Evolutionary conservation across 2,797 vertebrate genomes (phyloP).

Genomic region (Chelon labrosus): DNA sequence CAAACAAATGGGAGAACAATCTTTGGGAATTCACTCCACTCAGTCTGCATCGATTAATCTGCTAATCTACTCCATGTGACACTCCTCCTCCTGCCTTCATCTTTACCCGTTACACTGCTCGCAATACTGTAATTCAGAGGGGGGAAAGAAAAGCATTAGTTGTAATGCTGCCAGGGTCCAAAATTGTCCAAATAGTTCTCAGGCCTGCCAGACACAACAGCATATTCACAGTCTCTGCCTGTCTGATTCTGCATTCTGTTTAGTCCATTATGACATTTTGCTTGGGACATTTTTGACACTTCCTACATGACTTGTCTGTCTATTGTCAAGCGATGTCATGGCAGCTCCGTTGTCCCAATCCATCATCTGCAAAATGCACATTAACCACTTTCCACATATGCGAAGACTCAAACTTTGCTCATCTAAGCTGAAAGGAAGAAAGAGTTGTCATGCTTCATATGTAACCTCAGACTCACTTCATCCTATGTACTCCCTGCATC

Average conservation of each 20-base stretch:
- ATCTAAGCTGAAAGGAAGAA: conserved; percentile 13
- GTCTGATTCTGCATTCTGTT: conserved; percentile 21
- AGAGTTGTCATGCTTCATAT: conserved; percentile 34
- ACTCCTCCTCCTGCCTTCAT: conserved; percentile 41
- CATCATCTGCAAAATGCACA: conserved; percentile 39
- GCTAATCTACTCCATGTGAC: conserved; percentile 76
- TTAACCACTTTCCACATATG: background rate
- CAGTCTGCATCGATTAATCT: conserved; percentile 61
- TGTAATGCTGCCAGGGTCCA: conserved; percentile 56
- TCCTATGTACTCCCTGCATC: conserved; percentile 51
- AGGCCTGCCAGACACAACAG: conserved; percentile 70
- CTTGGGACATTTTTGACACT: conserved; percentile 26
- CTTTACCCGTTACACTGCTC: conserved; percentile 56
- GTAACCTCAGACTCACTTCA: conserved; percentile 67
- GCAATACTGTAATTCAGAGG: conserved; percentile 64
- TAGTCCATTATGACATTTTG: conserved; percentile 53
- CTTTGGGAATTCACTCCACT: conserved; percentile 33
- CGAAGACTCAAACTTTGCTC: conserved; percentile 14
- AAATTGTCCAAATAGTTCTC: conserved; percentile 75
- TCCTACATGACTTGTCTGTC: conserved; percentile 45
- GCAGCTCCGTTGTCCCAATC: background rate
- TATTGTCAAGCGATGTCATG: conserved; percentile 40
- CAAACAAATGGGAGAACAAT: conserved; percentile 44
- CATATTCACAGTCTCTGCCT: conserved; percentile 55
- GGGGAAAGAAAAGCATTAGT: conserved; percentile 48